A percentile compares a stretch with the other conserved stretches of the same genome.
These are phyloP conservation scores for Stegophylla sp. DNA, from an alignment of 2,888 invertebrate species.

Conservation along the genomic window DNA sequence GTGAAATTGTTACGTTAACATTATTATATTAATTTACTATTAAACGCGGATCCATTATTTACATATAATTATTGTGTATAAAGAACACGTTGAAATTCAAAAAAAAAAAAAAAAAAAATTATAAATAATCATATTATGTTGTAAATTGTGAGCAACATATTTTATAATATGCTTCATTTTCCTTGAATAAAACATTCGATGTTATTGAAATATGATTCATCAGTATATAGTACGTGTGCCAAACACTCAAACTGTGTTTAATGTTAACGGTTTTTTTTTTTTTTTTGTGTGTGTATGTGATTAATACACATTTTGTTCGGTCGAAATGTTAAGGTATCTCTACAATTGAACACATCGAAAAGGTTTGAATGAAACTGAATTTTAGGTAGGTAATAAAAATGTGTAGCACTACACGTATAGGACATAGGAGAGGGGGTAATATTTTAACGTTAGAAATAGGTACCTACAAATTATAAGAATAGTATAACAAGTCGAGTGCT, in stretches of 20 bases:
- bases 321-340: background rate
- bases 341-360: constrained; percentile 11
- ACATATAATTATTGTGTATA: background rate
- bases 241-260: constrained; percentile 24
- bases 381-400: constrained; percentile 33
- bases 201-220: constrained; percentile 50
- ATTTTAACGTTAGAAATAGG: constrained; percentile 24
- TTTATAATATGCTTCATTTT: constrained; percentile 25
- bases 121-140: constrained; percentile 10
- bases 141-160: background rate
- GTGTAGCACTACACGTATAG: background rate
- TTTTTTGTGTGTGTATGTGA: background rate
- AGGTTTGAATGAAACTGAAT: constrained; percentile 11
- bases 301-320: constrained; percentile 16
- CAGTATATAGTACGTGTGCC: constrained; percentile 26
- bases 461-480: constrained; percentile 26
- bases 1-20: background rate
- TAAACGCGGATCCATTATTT: background rate
- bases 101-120: background rate
- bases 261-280: background rate
- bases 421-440: background rate
- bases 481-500: constrained; percentile 5
- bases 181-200: constrained; percentile 47
- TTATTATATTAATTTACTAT: background rate
- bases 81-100: background rate